A percentile compares a stretch with the other conserved stretches of the same genome.
Conservation (phyloP, 1,140 invertebrate species). For the Bombus vancouverensis region DNA sequence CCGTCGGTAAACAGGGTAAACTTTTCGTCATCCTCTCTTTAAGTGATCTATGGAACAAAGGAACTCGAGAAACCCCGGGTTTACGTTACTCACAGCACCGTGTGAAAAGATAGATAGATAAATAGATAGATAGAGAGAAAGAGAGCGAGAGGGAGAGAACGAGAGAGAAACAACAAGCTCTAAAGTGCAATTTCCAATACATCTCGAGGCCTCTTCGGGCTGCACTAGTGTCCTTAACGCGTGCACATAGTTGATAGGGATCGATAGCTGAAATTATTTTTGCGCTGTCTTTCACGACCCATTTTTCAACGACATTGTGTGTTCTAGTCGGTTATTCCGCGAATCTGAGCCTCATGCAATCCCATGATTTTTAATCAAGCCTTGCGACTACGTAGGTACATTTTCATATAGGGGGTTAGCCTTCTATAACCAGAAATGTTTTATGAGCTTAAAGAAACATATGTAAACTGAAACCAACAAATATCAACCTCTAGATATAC, state of each 20-base stretch:
- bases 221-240: slow-evolving; percentile 46
- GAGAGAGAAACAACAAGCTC: not conserved
- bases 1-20: not conserved
- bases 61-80: slow-evolving; percentile 19
- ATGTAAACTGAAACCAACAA: too few relatives aligned
- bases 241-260: slow-evolving; percentile 45
- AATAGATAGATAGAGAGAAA: not conserved
- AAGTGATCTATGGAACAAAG: slow-evolving; percentile 23
- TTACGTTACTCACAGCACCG: not conserved
- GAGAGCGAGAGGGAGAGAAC: not conserved
- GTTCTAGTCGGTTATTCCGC: not conserved
- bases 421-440: too few relatives aligned
- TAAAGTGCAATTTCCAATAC: slow-evolving; percentile 54
- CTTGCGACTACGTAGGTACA: not conserved
- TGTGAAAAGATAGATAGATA: too few relatives aligned
- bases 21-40: not conserved
- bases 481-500: too few relatives aligned
- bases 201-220: slow-evolving; percentile 36
- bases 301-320: slow-evolving; percentile 14
- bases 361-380: not conserved
- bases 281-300: slow-evolving; percentile 40
- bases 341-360: not conserved
- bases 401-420: not conserved
- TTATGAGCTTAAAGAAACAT: too few relatives aligned
- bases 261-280: slow-evolving; percentile 52